Evolutionary conservation across 1,140 invertebrate genomes (phyloP), one percentile per base, ranked within the genome.

Genomic region (Campoletis sonorensis): DNA sequence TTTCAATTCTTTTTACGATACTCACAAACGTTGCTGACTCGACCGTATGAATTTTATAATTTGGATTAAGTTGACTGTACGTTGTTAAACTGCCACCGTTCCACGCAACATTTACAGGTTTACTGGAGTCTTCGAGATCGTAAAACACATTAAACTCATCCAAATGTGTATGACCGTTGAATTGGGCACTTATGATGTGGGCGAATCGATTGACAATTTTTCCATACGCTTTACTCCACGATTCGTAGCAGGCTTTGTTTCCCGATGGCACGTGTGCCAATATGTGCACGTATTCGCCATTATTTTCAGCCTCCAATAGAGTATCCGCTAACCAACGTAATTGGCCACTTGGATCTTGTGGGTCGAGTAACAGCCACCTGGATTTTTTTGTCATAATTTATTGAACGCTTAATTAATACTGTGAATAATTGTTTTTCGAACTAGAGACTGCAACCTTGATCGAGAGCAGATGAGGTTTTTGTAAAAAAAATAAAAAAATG

Each of bases 241-340:
- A 93, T 40, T 93, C 91, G 51, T 94, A 92, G 86, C 96, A 96
- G 80, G 95, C 94, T 10, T 92, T 86, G 18, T 93, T 92, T 11
- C 96, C 96, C 0, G 96, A 94, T 0, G 96, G 96, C 73, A 98
- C 95, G 85, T 98, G 98, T 0, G 94, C 94, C 26, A 98, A 88
- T 51, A 98, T 96, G 85, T 98, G 96, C 7, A 98, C 97, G 84
- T 94, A 94, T 87, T 97, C 96, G 1, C 92, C 90, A 11, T 92
- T 93, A 45, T 92, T 86, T 89, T 98, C 97, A 10, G 97, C 96
- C 83, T 94, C 87, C 51, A 94, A 89, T 16, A 98, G 89, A 4
- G 94, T 95, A 21, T 94, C 86, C 1, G 95, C 93, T 16, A 98
- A 87, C 97, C 97, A 98, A 71, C 94, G 91, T 61, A 98, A 91